Conservation (phyloP, 2,797 vertebrate genomes). For the Hipposideros larvatus region DNA sequence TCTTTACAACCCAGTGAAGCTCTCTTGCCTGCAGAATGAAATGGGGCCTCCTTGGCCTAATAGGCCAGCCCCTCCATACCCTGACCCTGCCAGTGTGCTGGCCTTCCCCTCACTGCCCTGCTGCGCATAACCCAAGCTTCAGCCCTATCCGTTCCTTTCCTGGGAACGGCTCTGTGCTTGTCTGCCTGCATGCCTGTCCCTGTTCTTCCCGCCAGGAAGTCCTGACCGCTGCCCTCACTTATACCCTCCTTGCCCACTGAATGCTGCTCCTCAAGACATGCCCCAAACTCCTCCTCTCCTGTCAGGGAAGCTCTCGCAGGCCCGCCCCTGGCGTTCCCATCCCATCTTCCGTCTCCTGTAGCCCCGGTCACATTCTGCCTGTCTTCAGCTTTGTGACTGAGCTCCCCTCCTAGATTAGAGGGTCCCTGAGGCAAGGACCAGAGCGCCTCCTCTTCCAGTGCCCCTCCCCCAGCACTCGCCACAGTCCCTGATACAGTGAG, state of each 20-base stretch:
- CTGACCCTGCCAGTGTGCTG: not conserved
- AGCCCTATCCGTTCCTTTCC: not conserved
- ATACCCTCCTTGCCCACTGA: not conserved
- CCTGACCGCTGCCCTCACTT: rapidly evolving
- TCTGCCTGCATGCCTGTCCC: not conserved
- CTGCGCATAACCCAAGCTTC: not conserved
- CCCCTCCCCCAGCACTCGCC: not conserved
- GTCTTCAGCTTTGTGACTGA: not conserved
- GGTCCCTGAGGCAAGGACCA: not conserved
- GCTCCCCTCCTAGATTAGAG: not conserved
- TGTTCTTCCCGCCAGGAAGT: not conserved
- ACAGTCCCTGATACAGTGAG: not conserved
- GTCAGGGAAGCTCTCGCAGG: not conserved
- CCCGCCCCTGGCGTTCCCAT: not conserved
- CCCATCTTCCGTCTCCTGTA: not conserved
- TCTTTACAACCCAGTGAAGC: not conserved
- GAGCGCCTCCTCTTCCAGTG: not conserved
- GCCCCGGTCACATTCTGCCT: not conserved
- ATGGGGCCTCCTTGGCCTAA: not conserved
- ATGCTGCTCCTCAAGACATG: not conserved
- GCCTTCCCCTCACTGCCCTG: not conserved
- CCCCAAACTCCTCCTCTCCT: not conserved
- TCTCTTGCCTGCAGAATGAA: not conserved
- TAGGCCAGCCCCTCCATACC: rapidly evolving
- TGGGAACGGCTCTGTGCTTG: not conserved